These are phyloP conservation scores for Cistogaster globosa DNA, from an alignment of 2,888 invertebrate species.

Conservation along the genomic window DNA sequence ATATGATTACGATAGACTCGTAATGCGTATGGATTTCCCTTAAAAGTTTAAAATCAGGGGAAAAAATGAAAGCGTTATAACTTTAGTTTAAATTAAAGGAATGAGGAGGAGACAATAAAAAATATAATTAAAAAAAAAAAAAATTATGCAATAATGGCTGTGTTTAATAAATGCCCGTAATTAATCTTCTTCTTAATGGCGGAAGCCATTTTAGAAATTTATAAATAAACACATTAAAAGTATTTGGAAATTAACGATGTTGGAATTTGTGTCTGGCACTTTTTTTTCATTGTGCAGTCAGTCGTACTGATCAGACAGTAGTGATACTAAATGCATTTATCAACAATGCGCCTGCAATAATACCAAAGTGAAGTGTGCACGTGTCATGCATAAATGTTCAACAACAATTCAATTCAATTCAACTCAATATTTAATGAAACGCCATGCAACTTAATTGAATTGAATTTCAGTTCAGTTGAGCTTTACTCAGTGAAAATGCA, in stretches of 20 bases:
- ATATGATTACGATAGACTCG: conserved; percentile 24
- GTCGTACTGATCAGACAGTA: conserved; percentile 26
- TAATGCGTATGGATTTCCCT: conserved; percentile 37
- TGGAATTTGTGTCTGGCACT: conserved; percentile 56
- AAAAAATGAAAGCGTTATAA: conserved; percentile 53
- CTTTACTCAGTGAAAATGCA: not conserved
- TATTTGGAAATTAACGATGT: conserved; percentile 27
- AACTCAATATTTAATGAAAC: conserved; percentile 29
- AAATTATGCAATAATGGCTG: not conserved
- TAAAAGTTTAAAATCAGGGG: conserved; percentile 8
- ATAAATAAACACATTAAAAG: not conserved
- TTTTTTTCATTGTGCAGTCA: conserved; percentile 26
- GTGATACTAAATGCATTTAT: conserved; percentile 35
- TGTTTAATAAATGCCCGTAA: conserved; percentile 28
- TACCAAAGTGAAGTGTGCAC: conserved; percentile 62
- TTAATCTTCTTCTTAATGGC: conserved; percentile 53
- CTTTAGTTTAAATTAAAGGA: too few relatives aligned
- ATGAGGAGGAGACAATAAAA: too few relatives aligned
- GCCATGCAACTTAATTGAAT: conserved; percentile 18
- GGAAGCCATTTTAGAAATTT: conserved; percentile 59
- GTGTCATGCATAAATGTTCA: conserved; percentile 55
- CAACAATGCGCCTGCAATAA: conserved; percentile 45
- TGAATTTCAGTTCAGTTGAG: not conserved
- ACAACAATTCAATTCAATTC: conserved; percentile 32
- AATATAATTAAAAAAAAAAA: not conserved